Percentiles rank a stretch among this genome's conserved stretches.
Conservation (phyloP, 1,140 invertebrate genomes). For the Diplogasteroides magnus region DNA sequence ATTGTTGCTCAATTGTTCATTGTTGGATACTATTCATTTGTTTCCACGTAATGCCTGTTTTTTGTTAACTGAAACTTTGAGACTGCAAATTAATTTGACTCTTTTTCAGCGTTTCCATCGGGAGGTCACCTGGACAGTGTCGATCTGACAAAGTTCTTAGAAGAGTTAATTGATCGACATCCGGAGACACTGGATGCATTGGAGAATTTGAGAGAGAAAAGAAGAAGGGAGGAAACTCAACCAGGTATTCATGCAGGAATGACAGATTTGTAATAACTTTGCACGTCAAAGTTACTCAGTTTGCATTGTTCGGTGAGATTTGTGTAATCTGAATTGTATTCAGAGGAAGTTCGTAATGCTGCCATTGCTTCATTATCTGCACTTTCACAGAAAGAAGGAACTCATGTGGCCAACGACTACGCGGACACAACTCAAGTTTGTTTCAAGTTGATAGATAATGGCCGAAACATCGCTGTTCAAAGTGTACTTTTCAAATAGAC, state of each 20-base stretch:
- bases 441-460: too few species aligned
- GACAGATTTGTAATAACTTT: too few species aligned
- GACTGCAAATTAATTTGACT: background rate
- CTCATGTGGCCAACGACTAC: conserved; percentile 74
- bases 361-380: conserved; percentile 21
- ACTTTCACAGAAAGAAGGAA: conserved; percentile 54
- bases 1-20: background rate
- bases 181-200: conserved; percentile 52
- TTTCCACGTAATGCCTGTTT: too few species aligned
- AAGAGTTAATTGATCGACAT: conserved; percentile 53
- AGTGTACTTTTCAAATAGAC: too few species aligned
- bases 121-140: conserved; percentile 13
- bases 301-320: too few species aligned
- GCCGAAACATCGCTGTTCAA: too few species aligned
- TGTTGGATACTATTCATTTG: too few species aligned
- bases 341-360: background rate
- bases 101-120: conserved; percentile 7
- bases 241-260: too few species aligned
- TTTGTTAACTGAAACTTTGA: too few species aligned
- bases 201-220: conserved; percentile 46
- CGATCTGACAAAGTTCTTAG: conserved; percentile 51
- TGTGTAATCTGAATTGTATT: too few species aligned
- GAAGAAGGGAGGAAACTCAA: conserved; percentile 25
- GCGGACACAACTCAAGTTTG: conserved; percentile 71
- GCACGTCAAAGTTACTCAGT: too few species aligned